Percentiles rank a stretch among this genome's conserved stretches.
Conservation (phyloP, 1,140 invertebrate genomes). For the Copidosoma floridanum region DNA sequence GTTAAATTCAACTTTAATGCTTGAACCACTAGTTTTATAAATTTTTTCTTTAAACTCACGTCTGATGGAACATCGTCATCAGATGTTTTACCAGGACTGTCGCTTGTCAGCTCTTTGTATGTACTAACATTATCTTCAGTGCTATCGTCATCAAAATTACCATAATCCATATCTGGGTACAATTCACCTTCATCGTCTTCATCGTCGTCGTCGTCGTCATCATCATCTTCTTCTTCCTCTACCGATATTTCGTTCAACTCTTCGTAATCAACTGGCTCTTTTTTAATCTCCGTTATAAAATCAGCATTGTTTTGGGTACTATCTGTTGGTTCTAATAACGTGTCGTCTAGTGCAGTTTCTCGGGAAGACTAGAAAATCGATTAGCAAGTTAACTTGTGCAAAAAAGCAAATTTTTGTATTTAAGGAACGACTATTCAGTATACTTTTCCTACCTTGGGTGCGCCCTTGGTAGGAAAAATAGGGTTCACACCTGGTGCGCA, state of each 20-base stretch:
- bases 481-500: too few relatives aligned
- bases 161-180: too few relatives aligned
- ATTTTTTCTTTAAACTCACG: constrained; percentile 25
- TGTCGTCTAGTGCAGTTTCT: too few relatives aligned
- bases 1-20: constrained; percentile 13
- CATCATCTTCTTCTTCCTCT: constrained; percentile 44
- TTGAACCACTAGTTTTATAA: constrained; percentile 7
- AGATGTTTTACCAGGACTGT: constrained; percentile 6
- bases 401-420: too few relatives aligned
- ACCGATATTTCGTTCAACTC: constrained; percentile 46
- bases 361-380: too few relatives aligned
- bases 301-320: constrained; percentile 26
- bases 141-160: constrained; percentile 37
- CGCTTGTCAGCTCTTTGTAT: constrained; percentile 21
- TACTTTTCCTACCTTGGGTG: too few relatives aligned
- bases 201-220: constrained; percentile 39
- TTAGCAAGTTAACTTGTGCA: too few relatives aligned
- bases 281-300: constrained; percentile 48
- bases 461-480: too few relatives aligned
- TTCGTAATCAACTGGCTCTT: constrained; percentile 52
- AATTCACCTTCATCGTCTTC: constrained; percentile 40
- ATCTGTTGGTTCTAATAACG: constrained; percentile 26
- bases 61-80: constrained; percentile 34
- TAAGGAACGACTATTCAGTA: too few relatives aligned
- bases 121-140: constrained; percentile 39